phyloP scores from a whole-genome alignment of 2,113 vertebrate genomes.

The Nyctereutes procyonoides region DNA sequence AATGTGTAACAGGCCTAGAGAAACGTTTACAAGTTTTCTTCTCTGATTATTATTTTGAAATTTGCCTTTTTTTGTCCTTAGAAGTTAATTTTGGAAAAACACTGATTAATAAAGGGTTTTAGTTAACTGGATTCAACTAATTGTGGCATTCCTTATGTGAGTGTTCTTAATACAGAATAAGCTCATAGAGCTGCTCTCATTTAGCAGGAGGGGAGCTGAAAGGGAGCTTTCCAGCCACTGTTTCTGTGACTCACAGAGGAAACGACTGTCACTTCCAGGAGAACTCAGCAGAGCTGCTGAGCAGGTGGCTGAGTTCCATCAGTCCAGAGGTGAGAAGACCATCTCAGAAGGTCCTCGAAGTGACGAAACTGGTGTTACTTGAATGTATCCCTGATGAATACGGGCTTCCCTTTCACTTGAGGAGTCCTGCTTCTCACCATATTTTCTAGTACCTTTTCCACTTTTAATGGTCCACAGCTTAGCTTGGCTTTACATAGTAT shows the following conservation, averaged over 20 bases:
- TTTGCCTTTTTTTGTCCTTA: background rate
- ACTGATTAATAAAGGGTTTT: background rate
- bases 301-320: background rate
- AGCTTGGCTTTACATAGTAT: background rate
- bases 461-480: background rate
- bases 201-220: background rate
- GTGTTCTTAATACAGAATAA: background rate
- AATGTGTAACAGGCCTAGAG: background rate
- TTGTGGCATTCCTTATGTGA: background rate
- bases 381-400: background rate
- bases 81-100: background rate
- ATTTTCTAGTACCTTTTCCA: background rate
- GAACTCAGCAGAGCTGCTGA: accelerated
- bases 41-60: conserved; percentile 8
- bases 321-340: background rate
- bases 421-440: background rate
- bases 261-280: background rate
- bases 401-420: background rate
- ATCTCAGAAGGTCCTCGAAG: background rate
- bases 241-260: background rate
- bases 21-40: background rate
- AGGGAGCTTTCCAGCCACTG: background rate
- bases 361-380: background rate
- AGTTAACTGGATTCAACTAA: background rate
- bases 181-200: background rate